A percentile compares a stretch with the other conserved stretches of the same genome.
phyloP scores from a whole-genome alignment of 2,113 vertebrate species.

The Poecile atricapillus region DNA sequence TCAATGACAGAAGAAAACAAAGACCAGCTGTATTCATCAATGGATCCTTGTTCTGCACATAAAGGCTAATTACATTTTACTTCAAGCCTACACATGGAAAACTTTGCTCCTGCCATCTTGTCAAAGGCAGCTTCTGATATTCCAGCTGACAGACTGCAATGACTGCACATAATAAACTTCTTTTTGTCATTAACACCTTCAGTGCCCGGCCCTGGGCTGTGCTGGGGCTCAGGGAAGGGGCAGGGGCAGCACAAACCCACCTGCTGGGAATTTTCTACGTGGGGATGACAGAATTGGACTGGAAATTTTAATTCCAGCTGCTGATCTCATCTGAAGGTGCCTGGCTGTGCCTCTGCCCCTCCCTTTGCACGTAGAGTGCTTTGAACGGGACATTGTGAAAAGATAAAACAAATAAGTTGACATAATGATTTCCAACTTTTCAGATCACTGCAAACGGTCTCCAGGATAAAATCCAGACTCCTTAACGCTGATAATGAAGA shows the following conservation, averaged over 20 bases:
- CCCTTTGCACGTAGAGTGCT: background rate
- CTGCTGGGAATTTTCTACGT: background rate
- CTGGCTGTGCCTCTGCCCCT: background rate
- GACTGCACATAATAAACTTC: slow-evolving; percentile 19
- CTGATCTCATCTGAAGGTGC: background rate
- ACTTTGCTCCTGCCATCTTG: slow-evolving; percentile 75
- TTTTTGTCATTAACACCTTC: slow-evolving; percentile 42
- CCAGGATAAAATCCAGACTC: slow-evolving; percentile 4
- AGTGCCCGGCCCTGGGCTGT: background rate
- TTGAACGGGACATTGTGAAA: background rate
- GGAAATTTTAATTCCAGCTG: background rate
- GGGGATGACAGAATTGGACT: background rate
- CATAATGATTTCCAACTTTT: background rate
- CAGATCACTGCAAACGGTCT: background rate
- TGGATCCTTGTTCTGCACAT: slow-evolving; percentile 86
- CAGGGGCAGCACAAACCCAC: background rate
- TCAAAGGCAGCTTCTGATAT: slow-evolving; percentile 67
- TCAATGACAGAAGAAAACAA: slow-evolving; percentile 80
- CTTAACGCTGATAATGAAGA: background rate
- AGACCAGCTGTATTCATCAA: slow-evolving; percentile 89
- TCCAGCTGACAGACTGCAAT: slow-evolving; percentile 68
- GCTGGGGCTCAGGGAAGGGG: background rate
- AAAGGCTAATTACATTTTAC: slow-evolving; percentile 87
- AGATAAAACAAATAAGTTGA: background rate
- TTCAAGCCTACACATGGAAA: slow-evolving; percentile 87